Evolutionary conservation across 2,888 invertebrate genomes (phyloP).

Genomic region (Ypsolopha scabrella): DNA sequence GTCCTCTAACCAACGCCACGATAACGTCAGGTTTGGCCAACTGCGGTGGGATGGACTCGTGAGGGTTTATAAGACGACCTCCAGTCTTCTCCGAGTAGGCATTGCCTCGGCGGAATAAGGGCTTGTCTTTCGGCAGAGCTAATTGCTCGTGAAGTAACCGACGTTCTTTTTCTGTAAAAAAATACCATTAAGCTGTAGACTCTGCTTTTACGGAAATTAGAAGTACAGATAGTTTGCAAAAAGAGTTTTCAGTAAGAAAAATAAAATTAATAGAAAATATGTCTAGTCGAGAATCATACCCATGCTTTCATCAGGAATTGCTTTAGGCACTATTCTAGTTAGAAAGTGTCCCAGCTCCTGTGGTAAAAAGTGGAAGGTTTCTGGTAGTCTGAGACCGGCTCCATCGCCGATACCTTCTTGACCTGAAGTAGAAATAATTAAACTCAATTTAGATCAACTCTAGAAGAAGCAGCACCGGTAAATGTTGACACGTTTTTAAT

Average conservation of each 20-base stretch:
- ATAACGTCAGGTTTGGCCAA: constrained; percentile 30
- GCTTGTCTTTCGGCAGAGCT: constrained; percentile 75
- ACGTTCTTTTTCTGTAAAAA: constrained; percentile 70
- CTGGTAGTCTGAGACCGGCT: constrained; percentile 67
- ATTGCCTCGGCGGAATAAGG: constrained; percentile 82
- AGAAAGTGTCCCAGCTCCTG: constrained; percentile 80
- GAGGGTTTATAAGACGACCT: constrained; percentile 78
- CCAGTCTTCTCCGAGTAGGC: constrained; percentile 66
- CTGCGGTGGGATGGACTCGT: constrained; percentile 68
- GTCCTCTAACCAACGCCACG: constrained; percentile 77
- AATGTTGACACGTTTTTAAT: not conserved
- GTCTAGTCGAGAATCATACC: constrained; percentile 55
- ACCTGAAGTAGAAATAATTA: constrained; percentile 26
- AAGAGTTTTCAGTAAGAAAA: not conserved
- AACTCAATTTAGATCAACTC: constrained; percentile 15
- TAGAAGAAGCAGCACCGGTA: not conserved
- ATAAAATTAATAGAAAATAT: too few relatives aligned
- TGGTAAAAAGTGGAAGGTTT: constrained; percentile 82
- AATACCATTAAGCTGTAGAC: not conserved
- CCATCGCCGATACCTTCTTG: constrained; percentile 65
- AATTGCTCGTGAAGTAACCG: constrained; percentile 79
- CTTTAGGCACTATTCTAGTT: constrained; percentile 78
- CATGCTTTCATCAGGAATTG: constrained; percentile 74
- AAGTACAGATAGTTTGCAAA: not conserved
- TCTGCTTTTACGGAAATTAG: not conserved